Evolutionary conservation across 1,140 invertebrate species (phyloP), one percentile per base, ranked within the genome.

Genomic region (Eufriesea mexicana): DNA sequence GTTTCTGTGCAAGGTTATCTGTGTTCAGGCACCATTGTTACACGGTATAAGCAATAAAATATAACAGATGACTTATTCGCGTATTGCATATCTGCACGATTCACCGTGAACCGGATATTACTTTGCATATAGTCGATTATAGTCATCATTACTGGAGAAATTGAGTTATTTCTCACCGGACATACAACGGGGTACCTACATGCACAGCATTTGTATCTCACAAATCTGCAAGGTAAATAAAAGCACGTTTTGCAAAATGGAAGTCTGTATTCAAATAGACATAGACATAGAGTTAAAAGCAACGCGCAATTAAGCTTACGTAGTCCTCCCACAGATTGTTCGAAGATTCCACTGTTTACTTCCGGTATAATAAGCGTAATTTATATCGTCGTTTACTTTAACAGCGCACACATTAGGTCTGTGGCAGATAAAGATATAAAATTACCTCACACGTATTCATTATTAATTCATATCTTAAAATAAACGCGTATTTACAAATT

Each of bases 401-500:
- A 95, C 94, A 7, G 94, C 94, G 79, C 95, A 95, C 2, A 94
- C 93, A 82, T 95, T 95, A 42, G 95, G 94, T 61, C 94, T 95
- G 79, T 10, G 18, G 6, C 25, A 87, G 25, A 5, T 5, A 25
- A n/a, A 64, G 49, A 80, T 16, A 64, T 18, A 12, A 6, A 28
- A 51, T 18, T 42, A 51, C 35, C 8, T 10, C 18, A 28, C 35
- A 35, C 18, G 18, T 2, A 9, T 62, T 20, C 10, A 62, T 14
- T 18, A 20, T 23, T 64, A 10, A 45, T 67, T 4, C 0, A 45
- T 14, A 67, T 45, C n/a, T 1, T 0, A 67, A 66, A 23, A 61
- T 7, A 49, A 9, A 35, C 35, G 20, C 49, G 16, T n/a, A n/a
- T 51, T 51, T 51, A 20, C 20, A 55, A 23, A 57, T 2, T 28